Base-by-base conservation (phyloP, 2,888 invertebrate species). In the Caenorhabditis zanzibari region DNA sequence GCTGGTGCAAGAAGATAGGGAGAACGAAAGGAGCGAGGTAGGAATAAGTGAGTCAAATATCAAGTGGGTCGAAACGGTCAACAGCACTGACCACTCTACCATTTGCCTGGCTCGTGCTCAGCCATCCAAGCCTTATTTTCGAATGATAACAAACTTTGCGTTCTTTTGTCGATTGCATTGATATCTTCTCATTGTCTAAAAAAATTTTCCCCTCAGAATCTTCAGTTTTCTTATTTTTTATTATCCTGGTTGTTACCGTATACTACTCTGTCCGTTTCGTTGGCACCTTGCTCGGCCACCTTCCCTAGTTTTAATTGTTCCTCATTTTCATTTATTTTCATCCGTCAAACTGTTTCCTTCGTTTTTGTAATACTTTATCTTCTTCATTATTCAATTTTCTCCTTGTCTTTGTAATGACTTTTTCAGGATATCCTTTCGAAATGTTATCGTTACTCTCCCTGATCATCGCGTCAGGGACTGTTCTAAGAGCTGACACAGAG, bases 391-490 rank as follows among this genome's bases (percentile, higher is more conserved):
- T 54, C 14, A 22, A 7, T 7, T 12, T 10, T 24, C 26, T 1
- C 19, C 19, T n/a, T n/a, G n/a, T n/a, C n/a, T n/a, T n/a, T 16
- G 16, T 58, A 58, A 19, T 12, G 22, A 1, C 9, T 56, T 16
- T 28, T 58, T 26, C 38, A 35, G 28, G 16, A 28, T 58, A 12
- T 38, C 1, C 47, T 19, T 9, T 71, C 49, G 44, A 54, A 66
- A 92, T 92, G 92, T 84, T 92, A 28, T 92, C 92, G 1, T 84
- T 92, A 52, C 86, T 92, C 24, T 91, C 91, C 28, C 82, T 91
- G 79, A 88, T 92, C 6, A 89, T 92, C 22, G 90, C 92, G 32
- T 92, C 92, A 26, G 92, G 91, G 49, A 91, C 91, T 0, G 92
- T 92, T 49, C 83, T 92, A 9, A 82, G 90, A 54, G 88, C 90